A percentile compares a stretch with the other conserved stretches of the same genome.
These are phyloP conservation scores for Melanotaenia parkinsoni DNA, from an alignment of 2,797 vertebrate genomes.

Conservation along the genomic window DNA sequence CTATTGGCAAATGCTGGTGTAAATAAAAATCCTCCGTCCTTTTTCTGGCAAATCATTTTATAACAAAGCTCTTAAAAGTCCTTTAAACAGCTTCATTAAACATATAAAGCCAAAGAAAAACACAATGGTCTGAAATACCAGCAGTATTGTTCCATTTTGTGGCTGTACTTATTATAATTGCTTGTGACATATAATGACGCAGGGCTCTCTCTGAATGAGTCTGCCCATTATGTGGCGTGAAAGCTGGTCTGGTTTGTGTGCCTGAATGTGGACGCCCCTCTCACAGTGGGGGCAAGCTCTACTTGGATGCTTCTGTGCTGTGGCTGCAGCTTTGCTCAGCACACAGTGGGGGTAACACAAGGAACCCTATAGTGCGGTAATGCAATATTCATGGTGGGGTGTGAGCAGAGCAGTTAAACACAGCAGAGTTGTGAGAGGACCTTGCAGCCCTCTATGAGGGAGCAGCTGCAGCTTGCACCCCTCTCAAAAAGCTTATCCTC, in stretches of 20 bases:
- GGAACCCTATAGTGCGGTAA: conserved; percentile 76
- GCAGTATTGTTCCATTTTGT: conserved; percentile 17
- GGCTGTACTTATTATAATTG: conserved; percentile 50
- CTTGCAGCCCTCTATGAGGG: conserved; percentile 77
- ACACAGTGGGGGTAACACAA: conserved; percentile 70
- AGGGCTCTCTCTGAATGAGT: conserved; percentile 44
- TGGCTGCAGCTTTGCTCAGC: conserved; percentile 57
- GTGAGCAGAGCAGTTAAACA: conserved; percentile 77
- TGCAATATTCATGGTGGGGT: conserved; percentile 85
- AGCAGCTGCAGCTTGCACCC: conserved; percentile 76
- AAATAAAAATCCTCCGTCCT: not conserved
- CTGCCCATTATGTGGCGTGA: conserved; percentile 41
- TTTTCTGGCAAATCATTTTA: conserved; percentile 9
- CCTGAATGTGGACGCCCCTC: conserved; percentile 43
- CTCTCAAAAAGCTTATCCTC: conserved; percentile 54
- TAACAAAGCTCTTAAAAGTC: conserved; percentile 4
- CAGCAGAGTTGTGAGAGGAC: conserved; percentile 79
- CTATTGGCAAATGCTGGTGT: not conserved
- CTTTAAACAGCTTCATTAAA: conserved; percentile 28
- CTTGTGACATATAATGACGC: conserved; percentile 52
- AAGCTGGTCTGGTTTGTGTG: conserved; percentile 52
- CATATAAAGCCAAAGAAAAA: conserved; percentile 27
- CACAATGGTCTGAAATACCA: conserved; percentile 36
- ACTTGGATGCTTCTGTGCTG: conserved; percentile 52
- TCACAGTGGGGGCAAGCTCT: conserved; percentile 34